Evolutionary conservation across 2,888 invertebrate species (phyloP), one percentile per base, ranked within the genome.

Genomic region (Idaea straminata): DNA sequence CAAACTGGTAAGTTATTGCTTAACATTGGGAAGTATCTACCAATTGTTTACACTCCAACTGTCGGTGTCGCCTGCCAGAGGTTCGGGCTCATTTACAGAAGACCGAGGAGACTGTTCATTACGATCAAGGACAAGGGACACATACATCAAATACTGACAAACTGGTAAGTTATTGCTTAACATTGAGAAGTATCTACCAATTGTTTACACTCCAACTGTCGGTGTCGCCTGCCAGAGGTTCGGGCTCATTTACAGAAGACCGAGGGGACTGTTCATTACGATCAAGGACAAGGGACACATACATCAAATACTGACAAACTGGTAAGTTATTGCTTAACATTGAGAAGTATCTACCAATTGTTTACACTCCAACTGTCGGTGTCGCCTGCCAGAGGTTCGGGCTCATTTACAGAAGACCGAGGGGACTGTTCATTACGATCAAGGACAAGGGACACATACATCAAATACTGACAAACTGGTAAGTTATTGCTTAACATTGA

Each of bases 331-430:
- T 15, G 13, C 10, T 61, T 4, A 5, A 61, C 61, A 96, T 99
- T 69, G 98, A 99, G 86, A 95, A 96, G 82, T 95, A 98, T 91
- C 96, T 99, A 96, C 99, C 99, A 0, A 98, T 99, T 78, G 98
- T 99, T 16, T 99, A 99, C 87, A 99, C 99, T 0, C 99, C 99
- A 0, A 99, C 99, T 0, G 99, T 99, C 16, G 99, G 99, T 0
- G 93, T 97, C 82, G 99, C 99, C 0, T 99, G 99, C 85, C 99
- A 99, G 92, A 97, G 97, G 82, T 99, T 98, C 83, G 99, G 99
- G 60, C 95, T 98, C 71, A 98, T 99, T 84, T 99, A 97, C 87
- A 94, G 99, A 71, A 95, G 98, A 83, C 99, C 99, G 0, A 96
- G 98, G 81, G 99, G 99, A 68, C 94, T 99, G 10, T 99, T 99